phyloP scores from a whole-genome alignment of 2,888 invertebrate genomes.

The Agonopterix alstromeriana region DNA sequence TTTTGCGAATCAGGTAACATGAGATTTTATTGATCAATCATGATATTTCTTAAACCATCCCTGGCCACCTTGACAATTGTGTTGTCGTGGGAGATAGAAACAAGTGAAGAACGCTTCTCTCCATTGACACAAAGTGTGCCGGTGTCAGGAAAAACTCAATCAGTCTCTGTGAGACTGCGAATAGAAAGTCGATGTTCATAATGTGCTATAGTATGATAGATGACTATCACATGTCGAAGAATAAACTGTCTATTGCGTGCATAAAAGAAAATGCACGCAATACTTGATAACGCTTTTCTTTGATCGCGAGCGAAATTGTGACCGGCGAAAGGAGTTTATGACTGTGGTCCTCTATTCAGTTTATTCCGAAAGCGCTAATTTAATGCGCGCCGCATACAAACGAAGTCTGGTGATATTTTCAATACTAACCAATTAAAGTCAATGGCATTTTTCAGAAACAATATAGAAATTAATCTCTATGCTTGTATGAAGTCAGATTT shows the following conservation, averaged over 20 bases:
- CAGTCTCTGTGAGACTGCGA: conserved; percentile 3
- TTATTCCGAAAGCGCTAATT: too few species aligned
- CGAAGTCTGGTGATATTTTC: too few species aligned
- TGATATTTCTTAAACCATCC: conserved; percentile 4
- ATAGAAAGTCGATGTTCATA: conserved; percentile 16
- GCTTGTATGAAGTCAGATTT: too few species aligned
- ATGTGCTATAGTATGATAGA: conserved; percentile 11
- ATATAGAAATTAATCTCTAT: too few species aligned
- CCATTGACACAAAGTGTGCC: conserved; percentile 10
- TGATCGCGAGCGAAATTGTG: neutral
- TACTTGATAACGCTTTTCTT: neutral
- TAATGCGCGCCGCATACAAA: too few species aligned
- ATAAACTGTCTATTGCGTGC: conserved; percentile 3
- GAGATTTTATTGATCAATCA: too few species aligned
- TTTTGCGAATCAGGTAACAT: too few species aligned
- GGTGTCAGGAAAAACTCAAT: conserved; percentile 17
- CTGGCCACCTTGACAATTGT: conserved; percentile 17
- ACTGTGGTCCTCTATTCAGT: too few species aligned
- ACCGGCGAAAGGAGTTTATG: too few species aligned
- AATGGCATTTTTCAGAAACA: too few species aligned
- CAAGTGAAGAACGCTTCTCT: conserved; percentile 11
- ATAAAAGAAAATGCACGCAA: neutral
- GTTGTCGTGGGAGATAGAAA: conserved; percentile 28
- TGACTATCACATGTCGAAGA: conserved; percentile 10
- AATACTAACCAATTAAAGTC: too few species aligned